Evolutionary conservation across 2,113 vertebrate species (phyloP).

Genomic region (Puntigrus tetrazona): DNA sequence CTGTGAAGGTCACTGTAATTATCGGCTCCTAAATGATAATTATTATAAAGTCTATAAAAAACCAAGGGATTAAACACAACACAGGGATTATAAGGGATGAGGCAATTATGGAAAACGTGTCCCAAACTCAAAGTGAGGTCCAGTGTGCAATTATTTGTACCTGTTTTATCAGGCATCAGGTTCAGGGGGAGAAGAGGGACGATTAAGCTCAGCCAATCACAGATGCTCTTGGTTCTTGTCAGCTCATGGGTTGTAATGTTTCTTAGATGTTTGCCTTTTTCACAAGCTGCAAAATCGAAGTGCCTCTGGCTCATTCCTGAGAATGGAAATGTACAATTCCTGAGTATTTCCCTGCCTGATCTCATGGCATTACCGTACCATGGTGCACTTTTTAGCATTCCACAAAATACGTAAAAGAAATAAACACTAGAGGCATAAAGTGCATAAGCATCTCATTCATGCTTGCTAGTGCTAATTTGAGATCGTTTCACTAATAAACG

Average conservation of each 20-base stretch:
- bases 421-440: no score
- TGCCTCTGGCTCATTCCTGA: background rate
- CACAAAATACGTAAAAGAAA: no score
- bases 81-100: constrained; percentile 46
- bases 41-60: constrained; percentile 48
- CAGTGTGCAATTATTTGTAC: constrained; percentile 46
- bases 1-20: constrained; percentile 46
- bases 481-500: background rate
- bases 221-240: background rate
- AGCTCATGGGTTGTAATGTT: background rate
- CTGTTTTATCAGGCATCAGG: constrained; percentile 33
- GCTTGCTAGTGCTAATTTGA: background rate
- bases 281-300: background rate
- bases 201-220: background rate
- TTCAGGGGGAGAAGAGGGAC: constrained; percentile 6
- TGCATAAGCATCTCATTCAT: background rate
- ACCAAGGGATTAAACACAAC: constrained; percentile 49
- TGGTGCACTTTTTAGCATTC: no score
- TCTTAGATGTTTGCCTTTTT: background rate
- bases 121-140: constrained; percentile 32
- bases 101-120: constrained; percentile 53
- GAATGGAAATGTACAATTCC: background rate
- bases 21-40: constrained; percentile 49
- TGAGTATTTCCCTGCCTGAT: background rate
- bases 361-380: no score